These are phyloP conservation scores for Parauchenoglanis ngamensis DNA, from an alignment of 2,797 vertebrate species.

Conservation along the genomic window DNA sequence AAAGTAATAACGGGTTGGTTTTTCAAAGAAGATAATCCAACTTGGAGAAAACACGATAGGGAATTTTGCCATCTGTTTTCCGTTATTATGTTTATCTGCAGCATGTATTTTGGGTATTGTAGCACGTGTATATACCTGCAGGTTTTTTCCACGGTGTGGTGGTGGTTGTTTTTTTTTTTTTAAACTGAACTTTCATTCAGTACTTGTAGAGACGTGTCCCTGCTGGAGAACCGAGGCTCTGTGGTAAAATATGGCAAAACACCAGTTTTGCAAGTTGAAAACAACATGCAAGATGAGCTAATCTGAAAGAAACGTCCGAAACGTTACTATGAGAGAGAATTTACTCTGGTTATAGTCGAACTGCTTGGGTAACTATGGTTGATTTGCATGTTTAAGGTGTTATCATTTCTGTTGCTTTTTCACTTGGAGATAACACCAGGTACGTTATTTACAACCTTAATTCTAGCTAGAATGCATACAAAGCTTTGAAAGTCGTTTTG, in stretches of 20 bases:
- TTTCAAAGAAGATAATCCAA: background rate
- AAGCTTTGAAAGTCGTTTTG: background rate
- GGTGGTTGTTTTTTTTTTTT: background rate
- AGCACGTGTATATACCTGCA: background rate
- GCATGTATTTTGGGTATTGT: background rate
- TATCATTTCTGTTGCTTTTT: background rate
- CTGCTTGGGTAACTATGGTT: background rate
- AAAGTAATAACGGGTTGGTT: background rate
- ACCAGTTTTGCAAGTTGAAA: background rate
- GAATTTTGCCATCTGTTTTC: background rate
- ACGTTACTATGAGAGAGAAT: background rate
- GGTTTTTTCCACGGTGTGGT: conserved; percentile 7
- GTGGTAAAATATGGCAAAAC: background rate
- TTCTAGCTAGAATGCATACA: background rate
- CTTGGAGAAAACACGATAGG: background rate
- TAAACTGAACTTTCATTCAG: background rate
- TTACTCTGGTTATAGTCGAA: background rate
- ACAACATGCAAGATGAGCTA: background rate
- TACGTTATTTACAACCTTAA: background rate
- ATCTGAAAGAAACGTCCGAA: background rate
- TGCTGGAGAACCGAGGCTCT: background rate
- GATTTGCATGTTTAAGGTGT: background rate
- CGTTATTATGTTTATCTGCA: background rate
- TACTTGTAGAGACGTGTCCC: background rate
- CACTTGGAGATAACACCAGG: background rate